These are phyloP conservation scores for Perccottus glenii DNA, from an alignment of 2,113 vertebrate genomes.

Conservation along the genomic window DNA sequence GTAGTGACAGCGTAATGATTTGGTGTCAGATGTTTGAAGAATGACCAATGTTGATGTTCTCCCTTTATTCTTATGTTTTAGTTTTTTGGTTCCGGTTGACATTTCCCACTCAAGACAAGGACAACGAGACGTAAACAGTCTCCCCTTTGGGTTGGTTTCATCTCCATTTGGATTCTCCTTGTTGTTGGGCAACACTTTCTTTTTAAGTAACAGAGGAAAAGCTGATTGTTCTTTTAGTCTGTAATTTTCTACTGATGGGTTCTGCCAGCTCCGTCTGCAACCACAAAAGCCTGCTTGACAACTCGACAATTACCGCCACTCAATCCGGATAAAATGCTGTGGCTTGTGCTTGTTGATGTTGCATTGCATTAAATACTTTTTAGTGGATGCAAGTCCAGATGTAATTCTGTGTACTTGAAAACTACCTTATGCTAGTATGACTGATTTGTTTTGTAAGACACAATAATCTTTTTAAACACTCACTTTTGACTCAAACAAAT, in stretches of 20 bases:
- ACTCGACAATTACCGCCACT: constrained; percentile 75
- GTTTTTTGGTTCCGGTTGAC: constrained; percentile 50
- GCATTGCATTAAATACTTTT: constrained; percentile 42
- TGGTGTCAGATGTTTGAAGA: constrained; percentile 89
- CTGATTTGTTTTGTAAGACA: constrained; percentile 38
- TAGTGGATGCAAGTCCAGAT: constrained; percentile 47
- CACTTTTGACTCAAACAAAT: too few species aligned
- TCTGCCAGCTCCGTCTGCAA: constrained; percentile 67
- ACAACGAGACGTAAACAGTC: constrained; percentile 55
- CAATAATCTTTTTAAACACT: constrained; percentile 21
- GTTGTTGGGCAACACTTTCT: constrained; percentile 66
- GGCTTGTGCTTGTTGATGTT: constrained; percentile 49
- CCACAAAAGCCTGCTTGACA: constrained; percentile 78
- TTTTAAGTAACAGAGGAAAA: constrained; percentile 70
- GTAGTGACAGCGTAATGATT: constrained; percentile 90
- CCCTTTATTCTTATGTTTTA: constrained; percentile 21
- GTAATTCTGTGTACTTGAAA: constrained; percentile 37
- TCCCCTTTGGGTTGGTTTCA: constrained; percentile 58
- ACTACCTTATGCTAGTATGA: constrained; percentile 21
- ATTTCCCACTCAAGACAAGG: constrained; percentile 63
- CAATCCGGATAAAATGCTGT: constrained; percentile 63
- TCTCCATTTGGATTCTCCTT: constrained; percentile 44
- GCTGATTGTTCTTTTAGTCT: constrained; percentile 71
- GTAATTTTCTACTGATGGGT: constrained; percentile 79
- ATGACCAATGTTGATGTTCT: constrained; percentile 68